Base-by-base conservation (phyloP, 2,797 vertebrate genomes). In the Adelosebastes latens region DNA sequence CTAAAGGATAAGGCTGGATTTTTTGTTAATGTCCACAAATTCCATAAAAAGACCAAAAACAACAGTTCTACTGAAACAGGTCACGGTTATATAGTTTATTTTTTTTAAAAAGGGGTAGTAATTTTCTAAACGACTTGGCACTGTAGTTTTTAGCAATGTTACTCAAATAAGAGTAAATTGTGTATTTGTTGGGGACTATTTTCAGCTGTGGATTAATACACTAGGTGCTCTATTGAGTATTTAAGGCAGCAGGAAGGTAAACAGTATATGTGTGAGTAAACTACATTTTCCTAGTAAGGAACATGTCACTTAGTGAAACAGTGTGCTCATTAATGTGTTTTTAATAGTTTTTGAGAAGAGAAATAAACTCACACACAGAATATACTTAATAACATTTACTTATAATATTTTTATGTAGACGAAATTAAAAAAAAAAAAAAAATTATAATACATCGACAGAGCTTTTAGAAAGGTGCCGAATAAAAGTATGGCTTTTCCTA, bases 91-190 rank as follows among this genome's bases (percentile, higher is more conserved):
- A 46, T 3, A 9, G 5, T 53, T 46, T 46, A 46, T 18, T 46
- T 8, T 1, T 0, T n/a, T n/a, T n/a, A 53, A 22, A 53, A 11
- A 31, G 10, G 2, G 16, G 0, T 3, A n/a, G 10, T 61, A 1
- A 24, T 63, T 24, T 42, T 42, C 62, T 42, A 36, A 64, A 64
- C 1, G 3, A 13, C n/a, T 39, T 20, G 11, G 20, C 31, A 20
- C 8, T 5, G 14, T 39, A 5, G 34, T 16, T 75, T 64, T 22
- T 13, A 34, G n/a, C 13, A 62, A 49, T 2, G 2, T 32, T 34
- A 4, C 10, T 34, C 59, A 72, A 32, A 22, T 8, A n/a, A 61
- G 16, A 46, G 36, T 42, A 29, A 59, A 42, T 14, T 9, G 31
- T 58, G 7, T n/a, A 10, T 59, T 42, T 27, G 53, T 42, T 46